Conservation (phyloP, 2,113 vertebrate genomes). For the Corythoichthys intestinalis region DNA sequence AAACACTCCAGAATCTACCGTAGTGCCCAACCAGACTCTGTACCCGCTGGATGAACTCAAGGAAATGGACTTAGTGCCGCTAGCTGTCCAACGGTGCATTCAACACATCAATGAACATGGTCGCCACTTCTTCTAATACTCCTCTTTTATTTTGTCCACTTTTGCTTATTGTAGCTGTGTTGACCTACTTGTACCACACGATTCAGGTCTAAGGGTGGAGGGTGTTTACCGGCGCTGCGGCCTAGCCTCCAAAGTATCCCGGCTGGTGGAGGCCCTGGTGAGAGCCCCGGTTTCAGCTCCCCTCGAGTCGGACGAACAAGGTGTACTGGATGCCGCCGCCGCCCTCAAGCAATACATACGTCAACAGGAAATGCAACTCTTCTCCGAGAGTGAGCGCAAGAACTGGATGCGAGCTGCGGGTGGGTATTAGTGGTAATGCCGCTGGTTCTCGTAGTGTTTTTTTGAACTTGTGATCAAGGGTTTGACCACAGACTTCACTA, state of each 20-base stretch:
- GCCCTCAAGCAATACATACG: constrained; percentile 71
- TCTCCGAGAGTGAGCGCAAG: constrained; percentile 38
- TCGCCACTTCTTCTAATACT: constrained; percentile 1
- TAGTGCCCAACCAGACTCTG: constrained; percentile 7
- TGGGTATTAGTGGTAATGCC: constrained; percentile 15
- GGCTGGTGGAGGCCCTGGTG: constrained; percentile 58
- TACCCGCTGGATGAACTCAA: constrained; percentile 18
- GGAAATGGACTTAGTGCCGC: constrained; percentile 39
- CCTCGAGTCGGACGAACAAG: constrained; percentile 61
- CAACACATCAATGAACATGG: constrained; percentile 68
- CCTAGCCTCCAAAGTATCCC: constrained; percentile 46
- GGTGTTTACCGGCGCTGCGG: constrained; percentile 75
- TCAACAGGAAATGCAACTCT: constrained; percentile 36
- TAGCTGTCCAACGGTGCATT: constrained; percentile 62
- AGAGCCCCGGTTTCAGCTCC: constrained; percentile 45
- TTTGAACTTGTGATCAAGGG: not conserved
- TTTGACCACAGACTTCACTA: not conserved
- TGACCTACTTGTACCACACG: no score
- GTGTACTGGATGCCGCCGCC: constrained; percentile 56
- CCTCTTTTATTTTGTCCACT: not conserved
- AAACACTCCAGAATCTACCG: not conserved
- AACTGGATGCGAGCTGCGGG: constrained; percentile 67
- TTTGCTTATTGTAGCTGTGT: not conserved
- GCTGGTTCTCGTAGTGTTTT: not conserved
- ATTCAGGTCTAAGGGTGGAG: constrained; percentile 71